These are phyloP conservation scores for Cepaea nemoralis DNA, from an alignment of 1,140 invertebrate species.

Conservation along the genomic window DNA sequence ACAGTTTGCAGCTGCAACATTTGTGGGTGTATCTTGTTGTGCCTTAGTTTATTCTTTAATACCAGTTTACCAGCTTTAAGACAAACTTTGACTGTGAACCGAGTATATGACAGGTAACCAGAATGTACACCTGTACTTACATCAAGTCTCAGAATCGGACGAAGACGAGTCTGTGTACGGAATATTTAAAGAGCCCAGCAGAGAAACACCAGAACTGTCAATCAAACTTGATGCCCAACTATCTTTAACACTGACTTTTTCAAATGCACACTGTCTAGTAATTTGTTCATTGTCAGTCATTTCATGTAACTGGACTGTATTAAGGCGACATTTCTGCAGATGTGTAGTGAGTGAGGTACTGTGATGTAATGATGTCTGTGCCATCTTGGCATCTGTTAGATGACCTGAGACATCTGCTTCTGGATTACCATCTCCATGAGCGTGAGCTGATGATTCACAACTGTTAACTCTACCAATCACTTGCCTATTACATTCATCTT, in stretches of 20 bases:
- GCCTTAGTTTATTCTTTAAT: too few relatives aligned
- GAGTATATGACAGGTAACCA: too few relatives aligned
- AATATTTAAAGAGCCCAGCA: conserved; percentile 1
- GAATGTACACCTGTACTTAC: background rate
- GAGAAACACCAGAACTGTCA: background rate
- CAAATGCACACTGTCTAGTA: background rate
- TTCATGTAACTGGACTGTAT: background rate
- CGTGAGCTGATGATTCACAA: background rate
- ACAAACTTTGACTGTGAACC: too few relatives aligned
- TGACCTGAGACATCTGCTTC: background rate
- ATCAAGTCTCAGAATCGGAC: background rate
- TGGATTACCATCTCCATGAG: background rate
- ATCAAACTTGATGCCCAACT: background rate
- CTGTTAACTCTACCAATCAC: background rate
- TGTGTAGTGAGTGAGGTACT: background rate
- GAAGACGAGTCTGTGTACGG: conserved; percentile 34
- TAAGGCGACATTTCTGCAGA: background rate
- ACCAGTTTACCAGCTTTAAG: too few relatives aligned
- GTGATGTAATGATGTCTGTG: background rate
- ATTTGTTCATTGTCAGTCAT: background rate
- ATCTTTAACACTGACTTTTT: background rate
- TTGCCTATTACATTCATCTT: background rate
- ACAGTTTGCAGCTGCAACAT: too few relatives aligned
- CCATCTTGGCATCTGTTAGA: background rate
- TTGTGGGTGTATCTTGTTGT: too few relatives aligned